Conservation (phyloP, 2,888 invertebrate species). For the Heterodera filipjevi region DNA sequence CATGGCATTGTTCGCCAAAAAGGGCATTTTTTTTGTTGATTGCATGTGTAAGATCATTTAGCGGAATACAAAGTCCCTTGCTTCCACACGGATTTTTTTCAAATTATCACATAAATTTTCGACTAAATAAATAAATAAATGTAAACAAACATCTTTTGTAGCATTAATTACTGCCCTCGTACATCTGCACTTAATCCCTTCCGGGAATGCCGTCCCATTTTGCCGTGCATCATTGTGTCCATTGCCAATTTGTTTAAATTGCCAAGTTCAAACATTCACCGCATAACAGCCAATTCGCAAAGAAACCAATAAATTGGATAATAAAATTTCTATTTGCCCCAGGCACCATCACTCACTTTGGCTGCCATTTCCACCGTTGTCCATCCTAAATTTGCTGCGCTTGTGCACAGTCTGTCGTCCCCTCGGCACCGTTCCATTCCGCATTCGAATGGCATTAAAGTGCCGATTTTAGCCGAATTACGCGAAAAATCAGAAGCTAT, state of each 20-base stretch:
- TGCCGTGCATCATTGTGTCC: not conserved
- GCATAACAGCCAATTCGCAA: conserved; percentile 11
- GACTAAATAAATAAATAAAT: not conserved
- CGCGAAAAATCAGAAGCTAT: not conserved
- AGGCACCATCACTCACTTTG: not conserved
- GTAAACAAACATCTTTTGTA: not conserved
- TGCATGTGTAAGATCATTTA: not conserved
- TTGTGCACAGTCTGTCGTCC: conserved; percentile 14
- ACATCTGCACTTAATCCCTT: conserved; percentile 6
- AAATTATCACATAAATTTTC: not conserved
- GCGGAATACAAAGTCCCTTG: not conserved
- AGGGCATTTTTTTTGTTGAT: not conserved
- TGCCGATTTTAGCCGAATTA: not conserved
- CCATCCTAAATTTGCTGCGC: conserved; percentile 35
- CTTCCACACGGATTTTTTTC: not conserved
- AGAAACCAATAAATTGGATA: not conserved
- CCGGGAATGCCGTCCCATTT: not conserved
- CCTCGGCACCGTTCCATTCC: not conserved
- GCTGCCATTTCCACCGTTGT: conserved; percentile 34
- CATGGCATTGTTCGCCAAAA: conserved; percentile 15
- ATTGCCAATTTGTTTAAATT: conserved; percentile 11
- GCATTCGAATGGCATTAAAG: not conserved
- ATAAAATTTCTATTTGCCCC: not conserved
- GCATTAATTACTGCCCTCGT: not conserved
- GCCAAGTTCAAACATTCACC: conserved; percentile 9